These are phyloP conservation scores for Stenurella melanura DNA, from an alignment of 2,888 invertebrate species.

Conservation along the genomic window DNA sequence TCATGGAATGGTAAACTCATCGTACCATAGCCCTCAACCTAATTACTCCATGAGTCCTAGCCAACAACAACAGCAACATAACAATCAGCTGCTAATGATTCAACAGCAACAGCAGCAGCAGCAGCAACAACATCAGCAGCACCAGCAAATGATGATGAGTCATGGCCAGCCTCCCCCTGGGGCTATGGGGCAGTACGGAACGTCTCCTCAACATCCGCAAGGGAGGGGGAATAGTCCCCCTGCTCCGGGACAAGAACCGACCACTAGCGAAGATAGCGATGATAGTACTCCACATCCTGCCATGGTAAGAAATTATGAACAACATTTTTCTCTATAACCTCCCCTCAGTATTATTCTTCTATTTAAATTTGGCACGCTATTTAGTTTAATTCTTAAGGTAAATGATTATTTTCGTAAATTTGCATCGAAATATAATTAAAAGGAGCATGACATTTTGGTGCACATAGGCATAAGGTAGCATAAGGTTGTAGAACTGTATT, in stretches of 20 bases:
- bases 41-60: constrained; percentile 68
- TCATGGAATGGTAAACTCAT: constrained; percentile 71
- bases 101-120: constrained; percentile 71
- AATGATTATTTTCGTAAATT: not conserved
- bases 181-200: constrained; percentile 71
- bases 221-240: constrained; percentile 79
- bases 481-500: not conserved
- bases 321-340: not conserved
- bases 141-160: constrained; percentile 72
- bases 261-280: constrained; percentile 91
- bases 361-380: not conserved
- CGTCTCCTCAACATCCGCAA: constrained; percentile 77
- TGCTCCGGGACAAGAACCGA: constrained; percentile 77
- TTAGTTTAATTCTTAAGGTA: not conserved
- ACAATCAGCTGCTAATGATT: constrained; percentile 68
- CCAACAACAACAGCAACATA: constrained; percentile 66
- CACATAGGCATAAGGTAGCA: not conserved
- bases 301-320: constrained; percentile 73
- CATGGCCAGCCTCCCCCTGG: constrained; percentile 73
- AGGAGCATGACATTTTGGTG: not conserved
- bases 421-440: not conserved
- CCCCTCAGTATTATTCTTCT: not conserved
- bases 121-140: constrained; percentile 70
- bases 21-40: constrained; percentile 70
- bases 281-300: constrained; percentile 85